Percentiles rank a stretch among this genome's conserved stretches.
Evolutionary conservation across 2,113 vertebrate genomes (phyloP).

Genomic region (Pteruthius melanotis): DNA sequence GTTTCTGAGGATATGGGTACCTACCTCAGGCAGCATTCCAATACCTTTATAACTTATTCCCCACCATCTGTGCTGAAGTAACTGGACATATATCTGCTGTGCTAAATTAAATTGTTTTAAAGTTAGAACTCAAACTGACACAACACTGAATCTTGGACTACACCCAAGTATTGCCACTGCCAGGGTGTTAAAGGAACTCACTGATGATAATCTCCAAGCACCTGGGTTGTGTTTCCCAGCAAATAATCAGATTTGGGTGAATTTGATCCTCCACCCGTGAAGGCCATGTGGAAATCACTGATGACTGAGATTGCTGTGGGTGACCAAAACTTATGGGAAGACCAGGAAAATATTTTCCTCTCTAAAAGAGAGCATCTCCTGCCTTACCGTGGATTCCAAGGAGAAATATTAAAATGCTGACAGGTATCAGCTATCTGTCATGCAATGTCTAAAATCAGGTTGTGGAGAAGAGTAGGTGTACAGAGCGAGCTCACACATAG

Average conservation of each 20-base stretch:
- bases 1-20: background rate
- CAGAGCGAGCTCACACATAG: background rate
- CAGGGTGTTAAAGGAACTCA: background rate
- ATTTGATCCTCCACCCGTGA: background rate
- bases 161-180: background rate
- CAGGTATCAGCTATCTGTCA: slow-evolving; percentile 12
- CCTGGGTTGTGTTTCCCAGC: background rate
- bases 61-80: background rate
- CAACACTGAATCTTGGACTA: background rate
- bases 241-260: background rate
- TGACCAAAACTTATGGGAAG: background rate
- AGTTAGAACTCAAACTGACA: background rate
- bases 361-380: background rate
- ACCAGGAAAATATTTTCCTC: background rate
- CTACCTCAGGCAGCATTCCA: background rate
- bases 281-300: background rate
- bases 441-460: slow-evolving; percentile 19
- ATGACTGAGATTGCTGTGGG: background rate
- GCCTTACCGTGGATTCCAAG: background rate
- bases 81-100: background rate
- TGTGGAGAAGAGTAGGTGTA: slow-evolving; percentile 30
- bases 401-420: background rate
- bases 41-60: background rate
- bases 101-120: background rate
- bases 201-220: background rate